Base-by-base conservation (phyloP, 2,113 vertebrate genomes). In the Ciconia stormi region DNA sequence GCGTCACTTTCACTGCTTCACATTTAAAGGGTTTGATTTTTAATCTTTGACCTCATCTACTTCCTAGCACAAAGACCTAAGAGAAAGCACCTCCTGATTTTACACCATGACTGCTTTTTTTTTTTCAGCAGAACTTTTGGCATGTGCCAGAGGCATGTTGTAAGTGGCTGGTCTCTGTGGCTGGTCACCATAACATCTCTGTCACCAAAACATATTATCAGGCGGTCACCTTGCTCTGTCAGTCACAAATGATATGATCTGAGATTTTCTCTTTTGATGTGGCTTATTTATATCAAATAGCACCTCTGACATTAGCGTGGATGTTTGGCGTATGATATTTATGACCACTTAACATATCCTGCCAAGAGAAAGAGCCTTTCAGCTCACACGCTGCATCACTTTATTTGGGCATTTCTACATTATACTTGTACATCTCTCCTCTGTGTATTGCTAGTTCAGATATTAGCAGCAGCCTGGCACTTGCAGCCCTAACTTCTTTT, bases 91-190 rank as follows among this genome's bases (percentile, higher is more conserved):
- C 11, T 74, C 32, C 42, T 36, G 32, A 49, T 66, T 74, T 70
- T 85, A 67, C 10, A 46, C 8, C 6, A 36, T 14, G 6, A 8
- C 36, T 49, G 8, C 7, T 12, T 36, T 7, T 32, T 59, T 59
- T 61, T 52, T 56, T 46, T 16, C n/a, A 44, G 49, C 17, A 73
- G n/a, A n/a, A 46, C 14, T 38, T 80, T 5, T 30, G 46, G 61
- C 7, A 4, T 5, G 9, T 87, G 73, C 77, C 52, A 50, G 22
- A 4, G 11, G 13, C 29, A 20, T 0, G 0, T 19, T 65, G 1
- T 22, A 72, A 66, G 74, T 61, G 20, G n/a, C 62, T 63, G 44
- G 13, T 50, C 13, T 76, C 42, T 86, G 29, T 42, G 56, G 50
- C 18, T 65, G 74, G 23, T 46, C 46, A 38, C 19, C 34, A 7